These are phyloP conservation scores for Drosophila arawakana DNA, from an alignment of 1,140 invertebrate genomes.

Conservation along the genomic window DNA sequence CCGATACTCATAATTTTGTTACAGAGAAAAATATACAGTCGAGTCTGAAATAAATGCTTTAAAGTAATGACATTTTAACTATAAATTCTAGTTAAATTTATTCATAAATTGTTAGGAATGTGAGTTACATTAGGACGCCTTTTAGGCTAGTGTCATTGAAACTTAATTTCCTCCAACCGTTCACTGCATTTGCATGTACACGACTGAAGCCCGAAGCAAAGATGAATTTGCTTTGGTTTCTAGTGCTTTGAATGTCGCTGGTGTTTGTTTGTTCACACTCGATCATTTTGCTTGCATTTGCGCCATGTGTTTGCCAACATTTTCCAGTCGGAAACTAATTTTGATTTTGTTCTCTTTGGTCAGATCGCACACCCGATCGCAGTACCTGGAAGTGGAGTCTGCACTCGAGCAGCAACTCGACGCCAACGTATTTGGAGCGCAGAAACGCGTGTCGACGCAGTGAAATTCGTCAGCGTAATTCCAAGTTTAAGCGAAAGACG, in stretches of 20 bases:
- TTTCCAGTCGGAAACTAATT: not conserved
- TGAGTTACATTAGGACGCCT: not conserved
- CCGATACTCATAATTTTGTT: no score
- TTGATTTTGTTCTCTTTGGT: not conserved
- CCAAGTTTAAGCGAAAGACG: conserved; percentile 86
- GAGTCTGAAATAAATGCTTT: no score
- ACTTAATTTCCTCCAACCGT: not conserved
- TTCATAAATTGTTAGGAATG: no score
- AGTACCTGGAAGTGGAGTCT: conserved; percentile 84
- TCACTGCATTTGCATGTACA: not conserved
- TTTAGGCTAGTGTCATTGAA: conserved; percentile 5
- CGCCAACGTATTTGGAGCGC: conserved; percentile 95
- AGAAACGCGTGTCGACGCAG: conserved; percentile 84
- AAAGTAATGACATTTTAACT: no score
- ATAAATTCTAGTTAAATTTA: no score
- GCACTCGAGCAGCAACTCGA: conserved; percentile 87
- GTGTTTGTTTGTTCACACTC: conserved; percentile 27
- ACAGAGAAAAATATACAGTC: no score
- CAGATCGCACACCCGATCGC: conserved; percentile 82
- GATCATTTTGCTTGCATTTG: conserved; percentile 14
- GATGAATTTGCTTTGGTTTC: conserved; percentile 16
- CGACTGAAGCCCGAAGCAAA: not conserved
- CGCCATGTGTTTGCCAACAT: conserved; percentile 15
- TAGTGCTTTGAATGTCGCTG: conserved; percentile 51
- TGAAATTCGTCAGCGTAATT: conserved; percentile 85